Evolutionary conservation across 2,113 vertebrate species (phyloP), one percentile per base, ranked within the genome.

Genomic region (Orientallactaga bullata): DNA sequence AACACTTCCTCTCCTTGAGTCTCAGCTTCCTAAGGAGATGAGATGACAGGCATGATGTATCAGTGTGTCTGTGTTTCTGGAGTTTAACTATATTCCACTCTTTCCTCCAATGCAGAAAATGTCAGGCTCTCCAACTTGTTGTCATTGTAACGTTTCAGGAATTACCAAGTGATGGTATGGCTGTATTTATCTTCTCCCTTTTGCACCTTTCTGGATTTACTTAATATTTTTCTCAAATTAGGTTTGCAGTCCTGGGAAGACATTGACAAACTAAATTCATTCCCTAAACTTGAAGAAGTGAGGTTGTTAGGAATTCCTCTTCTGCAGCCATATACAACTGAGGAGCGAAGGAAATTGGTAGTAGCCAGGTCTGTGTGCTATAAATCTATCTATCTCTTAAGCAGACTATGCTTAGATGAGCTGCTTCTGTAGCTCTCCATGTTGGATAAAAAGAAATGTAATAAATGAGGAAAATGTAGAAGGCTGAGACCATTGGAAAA

Each of bases 241-340:
- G 99, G 99, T 97, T 98, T 99, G 71, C 98, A 98, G 66, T 97
- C 97, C 89, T 99, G 99, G 99, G 98, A 99, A 96, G 99, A 99
- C 97, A 99, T 99, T 73, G 99, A 99, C 96, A 99, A 99, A 96
- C 97, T 99, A 88, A 99, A 99, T 96, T 99, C 98, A 96, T 99
- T 99, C 87, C 99, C 99, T 7, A 99, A 99, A 94, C 98, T 99
- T 18, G 98, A 98, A 98, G 99, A 99, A 96, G 98, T 99, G 88
- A 99, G 99, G 91, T 98, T 99, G 72, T 97, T 98, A 95, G 99
- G 99, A 89, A 99, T 99, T 93, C 99, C 99, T 92, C 97, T 99
- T 93, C 97, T 99, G 96, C 98, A 99, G 98, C 98, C 98, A 11
- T 99, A 99, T 94, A 99, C 98, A 96, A 98, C 98, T 0, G 98